Base-by-base conservation (phyloP, 2,888 invertebrate species). In the Caenorhabditis japonica region DNA sequence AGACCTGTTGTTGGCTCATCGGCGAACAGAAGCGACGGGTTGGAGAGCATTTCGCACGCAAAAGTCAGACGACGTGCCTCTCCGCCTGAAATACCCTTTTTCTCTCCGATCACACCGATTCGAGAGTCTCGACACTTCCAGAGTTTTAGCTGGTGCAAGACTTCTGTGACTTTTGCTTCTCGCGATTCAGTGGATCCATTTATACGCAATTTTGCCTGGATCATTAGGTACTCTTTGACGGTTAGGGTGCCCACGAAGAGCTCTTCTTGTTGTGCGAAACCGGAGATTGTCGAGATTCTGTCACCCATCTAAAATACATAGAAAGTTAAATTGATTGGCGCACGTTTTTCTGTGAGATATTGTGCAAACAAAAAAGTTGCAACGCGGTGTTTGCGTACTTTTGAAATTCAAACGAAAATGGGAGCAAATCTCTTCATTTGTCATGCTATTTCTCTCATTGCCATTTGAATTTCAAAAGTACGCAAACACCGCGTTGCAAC, bases 11-110 rank as follows among this genome's bases (percentile, higher is more conserved):
- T 97, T 0, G 97, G 97, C 86, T 97, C 97, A 86, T 97, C 97
- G 88, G 95, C 96, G 88, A 97, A 94, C 91, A 97, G 92, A 47
- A 97, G 90, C 0, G 94, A 92, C 0, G 97, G 97, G 90, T 97
- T 94, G 0, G 95, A 96, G 46, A 85, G 69, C 53, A 85, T 68
- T 46, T 97, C 97, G n/a, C 95, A 93, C 19, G 97, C 97, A 88
- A 99, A 96, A 0, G 96, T 93, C 19, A 85, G 58, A 23, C 85
- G 72, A 27, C 83, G 72, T 1, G 80, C 75, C 43, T 85, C 85
- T 25, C 97, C 97, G 0, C 97, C 77, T 2, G 81, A 81, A 2
- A 81, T 77, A 21, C 81, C 81, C 44, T 76, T 78, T 55, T 93
- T 90, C 25, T 93, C 90, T 0, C 95, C 95, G 0, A 93, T 92